Evolutionary conservation across 1,140 invertebrate species (phyloP).

Genomic region (Andricus grossulariae): DNA sequence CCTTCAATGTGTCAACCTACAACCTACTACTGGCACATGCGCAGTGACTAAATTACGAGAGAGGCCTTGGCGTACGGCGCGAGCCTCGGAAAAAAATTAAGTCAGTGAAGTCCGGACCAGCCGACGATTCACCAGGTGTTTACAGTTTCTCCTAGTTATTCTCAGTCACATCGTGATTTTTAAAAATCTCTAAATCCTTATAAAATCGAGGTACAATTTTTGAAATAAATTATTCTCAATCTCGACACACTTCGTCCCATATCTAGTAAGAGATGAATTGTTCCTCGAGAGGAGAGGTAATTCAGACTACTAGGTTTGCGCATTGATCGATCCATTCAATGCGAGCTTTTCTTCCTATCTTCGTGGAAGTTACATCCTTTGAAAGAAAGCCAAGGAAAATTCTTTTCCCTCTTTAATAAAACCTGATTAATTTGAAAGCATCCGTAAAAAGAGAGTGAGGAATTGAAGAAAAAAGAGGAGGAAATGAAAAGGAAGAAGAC

Average conservation of each 20-base stretch:
- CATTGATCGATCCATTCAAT: slow-evolving; percentile 39
- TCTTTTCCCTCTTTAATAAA: too few relatives aligned
- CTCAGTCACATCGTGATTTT: neutral
- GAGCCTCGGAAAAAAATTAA: slow-evolving; percentile 53
- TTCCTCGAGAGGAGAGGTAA: slow-evolving; percentile 31
- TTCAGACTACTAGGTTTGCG: slow-evolving; percentile 35
- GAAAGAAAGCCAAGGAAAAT: too few relatives aligned
- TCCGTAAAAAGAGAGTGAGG: too few relatives aligned
- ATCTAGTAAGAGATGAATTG: neutral
- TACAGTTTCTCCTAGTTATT: slow-evolving; percentile 31
- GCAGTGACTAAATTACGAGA: slow-evolving; percentile 3
- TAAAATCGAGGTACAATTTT: neutral
- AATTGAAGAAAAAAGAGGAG: too few relatives aligned
- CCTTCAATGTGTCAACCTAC: slow-evolving; percentile 12
- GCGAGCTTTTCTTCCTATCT: neutral
- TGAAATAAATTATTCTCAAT: too few relatives aligned
- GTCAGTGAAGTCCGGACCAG: slow-evolving; percentile 36
- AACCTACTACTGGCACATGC: slow-evolving; percentile 16
- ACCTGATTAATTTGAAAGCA: too few relatives aligned
- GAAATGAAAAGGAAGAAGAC: too few relatives aligned
- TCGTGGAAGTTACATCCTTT: neutral
- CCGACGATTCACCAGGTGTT: slow-evolving; percentile 37
- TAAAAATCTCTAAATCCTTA: neutral
- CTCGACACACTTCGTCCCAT: too few relatives aligned
- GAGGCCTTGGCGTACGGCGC: slow-evolving; percentile 41